These are phyloP conservation scores for Chrysopilus asiliformis DNA, from an alignment of 2,888 invertebrate genomes.

Conservation along the genomic window DNA sequence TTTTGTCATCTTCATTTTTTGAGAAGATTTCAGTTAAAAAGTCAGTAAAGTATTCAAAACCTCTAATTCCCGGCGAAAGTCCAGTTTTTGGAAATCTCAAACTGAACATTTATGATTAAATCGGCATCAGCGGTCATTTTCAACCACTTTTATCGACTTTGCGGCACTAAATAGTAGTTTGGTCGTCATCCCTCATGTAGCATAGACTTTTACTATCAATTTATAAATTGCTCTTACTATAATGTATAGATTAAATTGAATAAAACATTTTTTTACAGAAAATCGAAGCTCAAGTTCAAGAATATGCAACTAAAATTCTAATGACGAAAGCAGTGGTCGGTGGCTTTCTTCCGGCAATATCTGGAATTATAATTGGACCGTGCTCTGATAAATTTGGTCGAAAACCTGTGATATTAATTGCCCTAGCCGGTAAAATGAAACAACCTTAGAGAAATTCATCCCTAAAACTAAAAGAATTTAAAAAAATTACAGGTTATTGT, in stretches of 20 bases:
- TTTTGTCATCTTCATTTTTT: no score
- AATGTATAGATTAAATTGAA: background rate
- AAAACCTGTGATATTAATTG: constrained; percentile 46
- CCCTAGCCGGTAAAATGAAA: constrained; percentile 36
- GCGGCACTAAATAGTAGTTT: no score
- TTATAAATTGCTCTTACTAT: no score
- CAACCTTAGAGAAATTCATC: constrained; percentile 19
- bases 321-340: constrained; percentile 44
- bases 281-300: constrained; percentile 41
- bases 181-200: no score
- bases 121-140: no score
- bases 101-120: no score
- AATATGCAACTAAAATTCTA: constrained; percentile 41
- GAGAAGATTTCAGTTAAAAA: no score
- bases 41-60: no score
- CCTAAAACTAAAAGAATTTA: background rate
- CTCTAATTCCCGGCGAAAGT: no score
- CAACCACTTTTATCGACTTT: no score
- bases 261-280: constrained; percentile 1
- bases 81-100: no score
- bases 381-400: constrained; percentile 61
- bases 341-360: constrained; percentile 43
- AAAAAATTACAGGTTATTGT: background rate
- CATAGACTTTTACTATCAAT: no score
- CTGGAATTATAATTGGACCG: constrained; percentile 52